Conservation (phyloP, 2,797 vertebrate species). For the Philypnodon macrostomus region DNA sequence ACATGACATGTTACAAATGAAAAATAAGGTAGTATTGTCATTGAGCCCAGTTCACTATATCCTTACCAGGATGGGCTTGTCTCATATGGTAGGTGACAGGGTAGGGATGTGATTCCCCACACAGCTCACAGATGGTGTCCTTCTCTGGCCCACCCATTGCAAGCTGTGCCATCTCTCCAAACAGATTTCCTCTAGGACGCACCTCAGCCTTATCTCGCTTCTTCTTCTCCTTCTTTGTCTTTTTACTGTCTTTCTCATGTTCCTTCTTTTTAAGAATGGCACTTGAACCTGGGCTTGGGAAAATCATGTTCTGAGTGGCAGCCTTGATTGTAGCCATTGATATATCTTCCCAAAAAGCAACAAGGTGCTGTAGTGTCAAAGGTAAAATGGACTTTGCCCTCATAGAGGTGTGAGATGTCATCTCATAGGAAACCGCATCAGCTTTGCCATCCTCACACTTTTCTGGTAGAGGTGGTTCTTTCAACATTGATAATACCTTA, state of each 20-base stretch:
- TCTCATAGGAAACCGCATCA: constrained; percentile 84
- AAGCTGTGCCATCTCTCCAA: constrained; percentile 98
- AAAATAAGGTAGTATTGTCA: not conserved
- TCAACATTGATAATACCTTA: constrained; percentile 97
- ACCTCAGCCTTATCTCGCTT: constrained; percentile 94
- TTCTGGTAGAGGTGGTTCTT: constrained; percentile 93
- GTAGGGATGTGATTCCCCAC: constrained; percentile 96
- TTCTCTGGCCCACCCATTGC: constrained; percentile 97
- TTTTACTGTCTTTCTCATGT: constrained; percentile 93
- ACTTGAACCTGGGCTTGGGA: constrained; percentile 97
- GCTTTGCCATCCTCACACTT: constrained; percentile 94
- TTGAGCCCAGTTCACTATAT: not conserved
- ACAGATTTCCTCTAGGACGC: constrained; percentile 93
- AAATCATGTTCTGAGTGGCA: constrained; percentile 99
- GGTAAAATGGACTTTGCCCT: constrained; percentile 92
- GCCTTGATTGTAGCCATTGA: constrained; percentile 98
- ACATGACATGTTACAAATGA: not conserved
- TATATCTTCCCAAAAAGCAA: constrained; percentile 99
- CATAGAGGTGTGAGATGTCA: constrained; percentile 80
- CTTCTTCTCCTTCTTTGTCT: constrained; percentile 97
- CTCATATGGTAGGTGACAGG: constrained; percentile 99
- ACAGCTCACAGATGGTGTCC: constrained; percentile 97
- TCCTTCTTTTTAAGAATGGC: constrained; percentile 97
- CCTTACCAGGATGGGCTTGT: constrained; percentile 94
- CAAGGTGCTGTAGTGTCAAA: constrained; percentile 93